Evolutionary conservation across 2,888 invertebrate genomes (phyloP).

Genomic region (Tipula lateralis): DNA sequence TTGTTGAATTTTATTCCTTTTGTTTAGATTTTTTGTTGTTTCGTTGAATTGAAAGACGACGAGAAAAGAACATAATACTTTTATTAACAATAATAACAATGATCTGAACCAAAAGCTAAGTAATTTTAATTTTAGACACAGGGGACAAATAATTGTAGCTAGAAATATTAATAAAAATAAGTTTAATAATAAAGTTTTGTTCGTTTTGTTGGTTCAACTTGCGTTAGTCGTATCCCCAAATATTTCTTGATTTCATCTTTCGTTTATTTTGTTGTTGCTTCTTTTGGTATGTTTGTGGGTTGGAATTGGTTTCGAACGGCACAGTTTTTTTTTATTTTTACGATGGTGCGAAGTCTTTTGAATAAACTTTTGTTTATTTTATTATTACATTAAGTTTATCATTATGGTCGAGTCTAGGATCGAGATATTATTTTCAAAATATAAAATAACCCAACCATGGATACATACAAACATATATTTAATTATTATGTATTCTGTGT

Average conservation of each 20-base stretch:
- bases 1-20: not conserved
- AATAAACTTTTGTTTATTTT: not conserved
- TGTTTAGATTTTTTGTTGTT: not conserved
- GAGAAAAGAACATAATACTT: not conserved
- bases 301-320: not conserved
- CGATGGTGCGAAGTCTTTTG: not conserved
- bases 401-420: not conserved
- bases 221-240: not conserved
- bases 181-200: not conserved
- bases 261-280: not conserved
- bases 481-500: not conserved
- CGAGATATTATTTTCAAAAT: not conserved
- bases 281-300: not conserved
- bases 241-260: not conserved
- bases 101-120: constrained; percentile 5
- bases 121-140: constrained; percentile 1
- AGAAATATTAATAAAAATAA: not conserved
- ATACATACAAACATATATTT: not conserved
- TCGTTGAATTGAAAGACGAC: not conserved
- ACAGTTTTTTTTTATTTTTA: not conserved
- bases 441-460: not conserved
- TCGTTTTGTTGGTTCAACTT: not conserved
- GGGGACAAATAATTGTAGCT: constrained; percentile 11
- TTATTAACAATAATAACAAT: not conserved
- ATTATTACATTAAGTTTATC: not conserved